Base-by-base conservation (phyloP, 1,140 invertebrate genomes). In the Cydia splendana region DNA sequence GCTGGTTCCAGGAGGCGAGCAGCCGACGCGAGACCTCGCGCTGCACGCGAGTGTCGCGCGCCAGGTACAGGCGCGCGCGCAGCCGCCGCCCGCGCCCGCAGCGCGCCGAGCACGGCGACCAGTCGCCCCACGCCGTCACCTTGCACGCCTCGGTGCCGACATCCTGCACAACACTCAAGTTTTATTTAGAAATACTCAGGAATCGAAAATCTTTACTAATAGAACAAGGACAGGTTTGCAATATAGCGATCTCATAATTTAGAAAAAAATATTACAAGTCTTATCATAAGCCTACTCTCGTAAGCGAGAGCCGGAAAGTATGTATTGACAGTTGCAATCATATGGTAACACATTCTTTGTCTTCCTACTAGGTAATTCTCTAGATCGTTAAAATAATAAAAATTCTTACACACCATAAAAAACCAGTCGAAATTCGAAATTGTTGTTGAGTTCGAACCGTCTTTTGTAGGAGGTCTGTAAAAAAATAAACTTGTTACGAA, bases 71-170 rank as follows among this genome's bases (percentile, higher is more conserved):
- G 10, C 97, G 92, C 1, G 94, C 95, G 73, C 96, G 94, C 80
- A 95, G 89, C 65, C 94, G 93, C 0, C 94, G 90, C 0, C 97
- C 97, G 38, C 95, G 95, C 0, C 97, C 97, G 88, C 98, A 99
- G 0, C 95, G 95, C 0, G 95, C 94, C 12, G 95, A 96, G 85
- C 98, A 99, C 9, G 95, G 93, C 10, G 96, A 96, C 97, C 97
- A 98, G 0, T 94, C 87, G 1, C 94, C 95, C 97, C 97, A 98
- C 0, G 94, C 83, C 0, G 96, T 96, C 18, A 96, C 95, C 57
- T 95, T 93, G 83, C 96, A 97, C 76, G 92, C 87, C 0, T 95
- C 94, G 91, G 79, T 81, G 0, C 85, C 79, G 18, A 82, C 84
- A 57, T 92, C 88, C 90, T 92, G 20, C 10, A 18, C 28, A 71